Conservation (phyloP, 2,113 vertebrate genomes). For the Apus apus region DNA sequence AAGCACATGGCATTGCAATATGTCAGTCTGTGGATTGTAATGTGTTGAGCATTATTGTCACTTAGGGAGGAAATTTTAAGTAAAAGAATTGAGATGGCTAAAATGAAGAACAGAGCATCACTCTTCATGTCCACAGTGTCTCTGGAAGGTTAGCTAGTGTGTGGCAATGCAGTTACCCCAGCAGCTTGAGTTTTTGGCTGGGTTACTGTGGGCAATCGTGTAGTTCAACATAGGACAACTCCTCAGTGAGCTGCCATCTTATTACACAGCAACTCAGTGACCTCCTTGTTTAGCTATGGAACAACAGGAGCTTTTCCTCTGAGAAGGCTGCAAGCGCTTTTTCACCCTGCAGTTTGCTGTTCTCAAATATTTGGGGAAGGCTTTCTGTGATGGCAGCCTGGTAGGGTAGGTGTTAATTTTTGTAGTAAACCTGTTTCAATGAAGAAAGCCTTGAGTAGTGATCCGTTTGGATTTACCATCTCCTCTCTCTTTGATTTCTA, state of each 20-base stretch:
- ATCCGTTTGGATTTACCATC: background rate
- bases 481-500: background rate
- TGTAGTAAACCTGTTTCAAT: background rate
- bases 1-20: background rate
- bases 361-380: background rate
- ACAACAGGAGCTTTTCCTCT: background rate
- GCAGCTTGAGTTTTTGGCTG: background rate
- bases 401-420: background rate
- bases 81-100: background rate
- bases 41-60: background rate
- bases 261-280: background rate
- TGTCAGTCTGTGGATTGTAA: background rate
- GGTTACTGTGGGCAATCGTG: accelerated
- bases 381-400: background rate
- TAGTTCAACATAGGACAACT: background rate
- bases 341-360: background rate
- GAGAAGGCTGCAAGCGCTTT: background rate
- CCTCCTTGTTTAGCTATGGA: background rate
- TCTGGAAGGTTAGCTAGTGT: accelerated
- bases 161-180: background rate
- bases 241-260: background rate
- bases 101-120: background rate
- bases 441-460: background rate
- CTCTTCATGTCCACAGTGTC: background rate
- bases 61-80: background rate